phyloP scores from a whole-genome alignment of 2,113 vertebrate species.

The Eolophus roseicapilla region DNA sequence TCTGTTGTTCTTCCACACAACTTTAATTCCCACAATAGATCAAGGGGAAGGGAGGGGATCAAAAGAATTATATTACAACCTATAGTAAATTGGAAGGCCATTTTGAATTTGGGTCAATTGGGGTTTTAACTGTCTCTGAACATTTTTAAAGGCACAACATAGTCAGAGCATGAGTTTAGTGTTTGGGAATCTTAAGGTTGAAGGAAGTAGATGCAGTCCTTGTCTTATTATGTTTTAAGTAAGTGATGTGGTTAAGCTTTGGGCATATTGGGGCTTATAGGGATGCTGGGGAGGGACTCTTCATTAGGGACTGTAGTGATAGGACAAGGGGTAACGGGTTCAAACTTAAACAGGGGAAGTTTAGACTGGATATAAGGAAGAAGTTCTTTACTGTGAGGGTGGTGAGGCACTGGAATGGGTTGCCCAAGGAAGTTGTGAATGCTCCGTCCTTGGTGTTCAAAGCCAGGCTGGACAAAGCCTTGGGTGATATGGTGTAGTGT shows the following conservation, averaged over 20 bases:
- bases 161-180: neutral
- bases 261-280: no score
- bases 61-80: neutral
- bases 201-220: neutral
- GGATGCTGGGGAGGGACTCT: no score
- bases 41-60: neutral
- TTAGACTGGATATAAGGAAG: no score
- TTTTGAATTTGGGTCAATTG: neutral
- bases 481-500: no score
- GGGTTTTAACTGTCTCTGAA: neutral
- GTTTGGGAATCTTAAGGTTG: neutral
- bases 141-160: neutral
- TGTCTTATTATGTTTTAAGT: neutral
- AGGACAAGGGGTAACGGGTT: no score
- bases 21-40: neutral
- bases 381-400: no score
- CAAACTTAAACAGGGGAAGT: no score
- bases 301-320: no score
- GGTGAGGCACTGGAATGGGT: no score
- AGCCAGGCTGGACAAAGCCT: no score
- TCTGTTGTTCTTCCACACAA: neutral
- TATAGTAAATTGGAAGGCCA: neutral
- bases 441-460: no score
- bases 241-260: neutral
- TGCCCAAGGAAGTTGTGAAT: no score